Evolutionary conservation across 2,888 invertebrate genomes (phyloP), one percentile per base, ranked within the genome.

Genomic region (Capitulum mitella): DNA sequence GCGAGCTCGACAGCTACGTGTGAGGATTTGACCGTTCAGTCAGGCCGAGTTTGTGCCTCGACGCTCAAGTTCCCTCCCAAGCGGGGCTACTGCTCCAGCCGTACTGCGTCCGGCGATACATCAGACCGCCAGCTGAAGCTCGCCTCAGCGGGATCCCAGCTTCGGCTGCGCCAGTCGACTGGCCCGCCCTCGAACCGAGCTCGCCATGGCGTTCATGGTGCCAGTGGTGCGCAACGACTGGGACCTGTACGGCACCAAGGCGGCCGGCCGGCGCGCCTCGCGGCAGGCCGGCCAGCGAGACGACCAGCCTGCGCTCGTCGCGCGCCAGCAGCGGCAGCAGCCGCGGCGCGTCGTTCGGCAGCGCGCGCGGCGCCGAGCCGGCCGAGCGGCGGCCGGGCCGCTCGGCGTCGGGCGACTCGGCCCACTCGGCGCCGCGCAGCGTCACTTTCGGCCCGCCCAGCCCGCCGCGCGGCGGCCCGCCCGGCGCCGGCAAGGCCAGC

Each of bases 371-470:
- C n/a, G n/a, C n/a, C n/a, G n/a, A n/a, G n/a, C n/a, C n/a, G n/a
- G n/a, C n/a, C n/a, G n/a, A n/a, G n/a, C n/a, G n/a, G n/a, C 26
- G 26, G 3, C 2, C 54, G 14, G 48, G 32, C 16, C 12, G 32
- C 32, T 61, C 61, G 29, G 22, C 61, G 29, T 61, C 61, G 0
- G 61, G 61, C 2, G 61, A 14, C 61, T 61, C 61, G 32, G 3
- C 32, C n/a, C n/a, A n/a, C 32, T 61, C 61, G 19, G 37, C 16
- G 0, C 64, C 12, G 64, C 64, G 64, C 64, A 34, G 37, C 22
- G 64, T 64, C 64, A 64, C 64, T 16, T 64, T 64, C 34, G 64
- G 64, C 64, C 64, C 64, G 37, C 64, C 64, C 14, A 64, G 34
- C 34, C 64, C 64, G 34, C 34, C 64, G 19, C 0, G 37, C 37